Evolutionary conservation across 2,888 invertebrate genomes (phyloP), one percentile per base, ranked within the genome.

Genomic region (Germaria angustata): DNA sequence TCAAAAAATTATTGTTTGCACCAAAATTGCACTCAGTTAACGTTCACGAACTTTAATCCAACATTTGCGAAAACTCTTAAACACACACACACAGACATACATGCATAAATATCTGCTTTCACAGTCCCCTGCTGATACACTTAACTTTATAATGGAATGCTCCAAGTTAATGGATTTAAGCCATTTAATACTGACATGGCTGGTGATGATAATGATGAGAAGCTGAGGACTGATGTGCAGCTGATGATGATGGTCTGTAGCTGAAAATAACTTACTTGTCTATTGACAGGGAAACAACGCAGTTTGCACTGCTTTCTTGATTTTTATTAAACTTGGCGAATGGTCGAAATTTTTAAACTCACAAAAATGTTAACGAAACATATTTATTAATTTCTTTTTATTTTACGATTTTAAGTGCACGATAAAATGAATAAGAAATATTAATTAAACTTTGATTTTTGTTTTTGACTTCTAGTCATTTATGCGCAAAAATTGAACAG

Each of bases 81-180:
- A 39, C 0, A 22, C n/a, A 41, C 24, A 24, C 9, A n/a, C 20
- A 22, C 34, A 15, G 1, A 34, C 20, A 57, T 13, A 59, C 8
- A n/a, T 3, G 11, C 8, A 7, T 15, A 36, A 7, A 11, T 5
- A 28, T 15, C 11, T 9, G n/a, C 11, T 22, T 28, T 13, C 28
- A n/a, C 2, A 44, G 8, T 41, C 20, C 32, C 34, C 44, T 49
- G 24, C 51, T 32, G 41, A 34, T 34, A 44, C 17, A 44, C 6
- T 44, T 46, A 44, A 55, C 2, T 15, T 22, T 8, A 65, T 44
- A 46, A 65, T 22, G 24, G 39, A 46, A 71, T n/a, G 55, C 63
- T 39, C 17, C n/a, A 8, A 57, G 32, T 51, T 61, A 81, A 63
- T 61, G 68, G 61, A 32, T 55, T 80, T 68, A 61, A 68, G 17